phyloP scores from a whole-genome alignment of 2,113 vertebrate genomes.

The Apteryx owenii region DNA sequence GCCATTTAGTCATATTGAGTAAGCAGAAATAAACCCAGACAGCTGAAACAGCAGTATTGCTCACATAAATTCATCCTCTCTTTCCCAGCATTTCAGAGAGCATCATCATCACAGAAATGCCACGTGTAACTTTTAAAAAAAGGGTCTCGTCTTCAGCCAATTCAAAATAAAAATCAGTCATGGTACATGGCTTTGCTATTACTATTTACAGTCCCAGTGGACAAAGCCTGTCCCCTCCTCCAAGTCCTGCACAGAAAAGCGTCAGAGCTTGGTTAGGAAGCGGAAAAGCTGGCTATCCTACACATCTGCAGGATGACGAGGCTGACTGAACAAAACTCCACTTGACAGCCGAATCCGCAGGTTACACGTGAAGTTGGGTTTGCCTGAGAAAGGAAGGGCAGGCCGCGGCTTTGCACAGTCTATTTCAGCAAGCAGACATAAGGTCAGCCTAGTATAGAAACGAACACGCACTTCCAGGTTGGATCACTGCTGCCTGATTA shows the following conservation, averaged over 20 bases:
- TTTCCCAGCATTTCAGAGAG: not conserved
- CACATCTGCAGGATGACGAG: not conserved
- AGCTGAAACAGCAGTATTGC: not conserved
- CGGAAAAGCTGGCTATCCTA: not conserved
- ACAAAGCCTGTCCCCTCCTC: not conserved
- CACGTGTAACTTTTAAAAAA: not conserved
- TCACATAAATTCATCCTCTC: not conserved
- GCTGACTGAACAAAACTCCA: not conserved
- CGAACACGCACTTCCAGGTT: not conserved
- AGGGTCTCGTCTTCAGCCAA: not conserved
- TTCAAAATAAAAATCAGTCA: not conserved
- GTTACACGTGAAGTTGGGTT: no score
- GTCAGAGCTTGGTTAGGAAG: not conserved
- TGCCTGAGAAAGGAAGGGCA: not conserved
- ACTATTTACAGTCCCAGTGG: not conserved
- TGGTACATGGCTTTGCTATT: not conserved
- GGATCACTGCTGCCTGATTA: not conserved
- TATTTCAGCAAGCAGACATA: not conserved
- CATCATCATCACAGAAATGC: not conserved
- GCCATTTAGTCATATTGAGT: rapidly evolving
- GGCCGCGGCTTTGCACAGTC: not conserved
- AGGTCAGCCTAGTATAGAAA: not conserved
- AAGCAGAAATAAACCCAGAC: not conserved
- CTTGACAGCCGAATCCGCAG: not conserved
- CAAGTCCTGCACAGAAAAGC: not conserved